These are phyloP conservation scores for Biston stratarius DNA, from an alignment of 2,888 invertebrate genomes.

Conservation along the genomic window DNA sequence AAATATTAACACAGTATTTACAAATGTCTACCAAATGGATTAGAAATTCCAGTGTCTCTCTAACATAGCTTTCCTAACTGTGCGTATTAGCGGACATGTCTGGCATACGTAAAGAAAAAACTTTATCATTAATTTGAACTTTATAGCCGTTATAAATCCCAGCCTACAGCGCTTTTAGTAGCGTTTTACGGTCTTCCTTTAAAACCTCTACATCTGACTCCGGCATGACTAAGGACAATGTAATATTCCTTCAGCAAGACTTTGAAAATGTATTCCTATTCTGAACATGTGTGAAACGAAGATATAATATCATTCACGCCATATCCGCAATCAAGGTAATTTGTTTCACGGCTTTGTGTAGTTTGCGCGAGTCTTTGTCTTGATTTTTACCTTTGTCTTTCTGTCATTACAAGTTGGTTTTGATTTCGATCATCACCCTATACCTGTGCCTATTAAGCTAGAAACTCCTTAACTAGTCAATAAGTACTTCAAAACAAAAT, in stretches of 20 bases:
- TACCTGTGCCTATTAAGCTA: no score
- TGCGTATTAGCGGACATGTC: conserved; percentile 33
- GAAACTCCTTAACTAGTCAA: no score
- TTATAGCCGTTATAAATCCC: conserved; percentile 66
- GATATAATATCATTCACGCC: conserved; percentile 10
- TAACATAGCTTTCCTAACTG: conserved; percentile 5
- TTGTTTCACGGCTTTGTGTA: not conserved
- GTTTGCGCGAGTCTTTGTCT: no score
- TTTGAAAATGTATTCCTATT: conserved; percentile 8
- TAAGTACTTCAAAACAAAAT: no score
- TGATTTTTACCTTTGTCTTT: no score
- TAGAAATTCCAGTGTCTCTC: conserved; percentile 1
- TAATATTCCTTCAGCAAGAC: conserved; percentile 28
- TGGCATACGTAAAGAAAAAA: conserved; percentile 42
- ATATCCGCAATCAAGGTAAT: not conserved
- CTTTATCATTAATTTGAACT: conserved; percentile 64
- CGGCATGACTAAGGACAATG: conserved; percentile 44
- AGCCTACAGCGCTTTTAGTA: conserved; percentile 61
- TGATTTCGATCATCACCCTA: no score
- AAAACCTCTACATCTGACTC: conserved; percentile 53
- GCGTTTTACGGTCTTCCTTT: conserved; percentile 60
- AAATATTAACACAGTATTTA: not conserved
- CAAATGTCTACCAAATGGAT: conserved; percentile 6
- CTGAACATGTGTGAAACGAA: conserved; percentile 7
- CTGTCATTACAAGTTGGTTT: no score